phyloP scores from a whole-genome alignment of 2,888 invertebrate species.

The Xestia xanthographa region DNA sequence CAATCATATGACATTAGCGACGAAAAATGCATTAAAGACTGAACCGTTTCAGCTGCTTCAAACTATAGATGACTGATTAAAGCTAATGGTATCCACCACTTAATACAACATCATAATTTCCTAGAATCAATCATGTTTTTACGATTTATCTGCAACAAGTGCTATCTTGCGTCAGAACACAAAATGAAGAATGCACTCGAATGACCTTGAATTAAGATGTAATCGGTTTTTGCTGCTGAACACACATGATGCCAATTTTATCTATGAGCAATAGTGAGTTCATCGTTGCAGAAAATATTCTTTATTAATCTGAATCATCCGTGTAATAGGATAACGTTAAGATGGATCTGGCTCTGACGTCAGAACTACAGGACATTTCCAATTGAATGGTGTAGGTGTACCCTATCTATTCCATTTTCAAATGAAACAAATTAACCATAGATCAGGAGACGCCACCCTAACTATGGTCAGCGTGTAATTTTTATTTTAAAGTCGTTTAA shows the following conservation, averaged over 20 bases:
- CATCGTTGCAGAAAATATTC: constrained; percentile 66
- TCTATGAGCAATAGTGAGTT: constrained; percentile 70
- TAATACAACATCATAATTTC: constrained; percentile 35
- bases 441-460: constrained; percentile 30
- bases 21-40: constrained; percentile 32
- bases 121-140: constrained; percentile 51
- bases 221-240: constrained; percentile 55
- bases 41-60: constrained; percentile 18
- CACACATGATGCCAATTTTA: constrained; percentile 67
- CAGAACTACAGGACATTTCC: constrained; percentile 38
- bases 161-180: constrained; percentile 43
- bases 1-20: constrained; percentile 22
- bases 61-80: constrained; percentile 31
- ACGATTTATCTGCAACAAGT: constrained; percentile 53
- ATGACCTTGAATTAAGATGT: constrained; percentile 53
- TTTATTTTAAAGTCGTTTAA: constrained; percentile 56
- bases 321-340: constrained; percentile 36
- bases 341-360: constrained; percentile 1
- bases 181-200: constrained; percentile 63
- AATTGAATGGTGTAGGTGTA: constrained; percentile 40
- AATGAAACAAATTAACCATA: constrained; percentile 34
- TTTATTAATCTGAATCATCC: constrained; percentile 63
- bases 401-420: constrained; percentile 22
- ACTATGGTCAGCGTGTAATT: constrained; percentile 29
- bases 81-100: constrained; percentile 27